Base-by-base conservation (phyloP, 2,888 invertebrate genomes). In the Chymomyza fuscimana region DNA sequence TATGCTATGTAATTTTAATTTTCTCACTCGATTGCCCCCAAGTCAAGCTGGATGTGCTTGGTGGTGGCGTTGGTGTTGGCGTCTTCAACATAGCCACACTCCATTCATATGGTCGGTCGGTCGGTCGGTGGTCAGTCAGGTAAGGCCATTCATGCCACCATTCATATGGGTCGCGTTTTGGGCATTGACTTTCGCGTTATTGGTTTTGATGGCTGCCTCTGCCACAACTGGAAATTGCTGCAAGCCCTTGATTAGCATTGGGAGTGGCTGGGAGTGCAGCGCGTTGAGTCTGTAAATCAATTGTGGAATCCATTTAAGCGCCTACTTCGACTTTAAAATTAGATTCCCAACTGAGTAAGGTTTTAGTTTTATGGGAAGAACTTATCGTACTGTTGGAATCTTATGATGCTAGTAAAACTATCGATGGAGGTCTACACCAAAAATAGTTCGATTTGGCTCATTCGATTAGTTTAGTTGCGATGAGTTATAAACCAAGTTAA, bases 1-100 rank as follows among this genome's bases (percentile, higher is more conserved):
- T 67, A 74, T 54, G 58, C 22, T 69, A 82, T 83, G 83, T 87
- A 86, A 86, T 88, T 86, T 88, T 84, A 86, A 86, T 86, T 86
- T 88, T 88, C 88, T 81, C 85, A 88, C 88, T 88, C 86, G 85
- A 86, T 86, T 86, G 88, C 88, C 73, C 87, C 69, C n/a, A 25
- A 67, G 75, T 54, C 54, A 19, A 10, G 54, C 22, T 62, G 32
- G 46, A 16, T n/a, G 29, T 69, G 58, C 58, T 7, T 58, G 62
- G 19, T 54, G n/a, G 65, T 69, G 56, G 40, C 19, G 56, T 65
- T 58, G 52, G 60, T 36, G 62, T 40, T 32, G 63, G 64, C 58
- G 51, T 40, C 67, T 70, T 66, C 63, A 72, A 46, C 40, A 46
- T 46, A 46, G 40, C 40, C 40, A 46, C 40, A 50, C 64, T 70